A percentile compares a stretch with the other conserved stretches of the same genome.
Evolutionary conservation across 2,113 vertebrate species (phyloP).

Genomic region (Acrocephalus arundinaceus): DNA sequence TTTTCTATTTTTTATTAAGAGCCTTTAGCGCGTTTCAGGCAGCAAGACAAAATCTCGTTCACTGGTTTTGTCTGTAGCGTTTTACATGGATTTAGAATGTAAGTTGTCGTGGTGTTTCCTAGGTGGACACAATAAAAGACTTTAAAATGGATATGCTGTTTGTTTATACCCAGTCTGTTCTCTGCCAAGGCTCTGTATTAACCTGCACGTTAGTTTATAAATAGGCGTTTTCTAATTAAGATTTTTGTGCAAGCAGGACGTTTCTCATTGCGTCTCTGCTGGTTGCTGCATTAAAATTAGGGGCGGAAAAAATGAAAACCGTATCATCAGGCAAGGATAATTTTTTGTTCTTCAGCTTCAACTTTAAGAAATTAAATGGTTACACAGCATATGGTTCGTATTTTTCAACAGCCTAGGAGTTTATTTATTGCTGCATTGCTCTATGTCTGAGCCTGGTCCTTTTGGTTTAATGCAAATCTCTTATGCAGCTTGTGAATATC

Average conservation of each 20-base stretch:
- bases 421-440: not conserved
- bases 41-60: not conserved
- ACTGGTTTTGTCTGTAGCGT: not conserved
- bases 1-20: not conserved
- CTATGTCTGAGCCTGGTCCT: not conserved
- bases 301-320: rapidly evolving
- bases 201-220: not conserved
- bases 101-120: not conserved
- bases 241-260: not conserved
- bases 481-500: not conserved
- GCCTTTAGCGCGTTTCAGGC: not conserved
- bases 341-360: not conserved
- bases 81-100: not conserved
- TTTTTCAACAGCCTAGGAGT: not conserved
- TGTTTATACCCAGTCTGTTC: not conserved
- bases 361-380: not conserved
- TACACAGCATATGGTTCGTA: not conserved
- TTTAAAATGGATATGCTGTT: not conserved
- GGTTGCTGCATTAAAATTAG: not conserved
- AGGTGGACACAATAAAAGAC: not conserved
- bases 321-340: not conserved
- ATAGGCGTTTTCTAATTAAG: not conserved
- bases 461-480: not conserved
- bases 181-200: not conserved
- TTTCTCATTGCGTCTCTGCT: not conserved